Evolutionary conservation across 2,888 invertebrate species (phyloP), one percentile per base, ranked within the genome.

Genomic region (Tetheella fluctuosa): DNA sequence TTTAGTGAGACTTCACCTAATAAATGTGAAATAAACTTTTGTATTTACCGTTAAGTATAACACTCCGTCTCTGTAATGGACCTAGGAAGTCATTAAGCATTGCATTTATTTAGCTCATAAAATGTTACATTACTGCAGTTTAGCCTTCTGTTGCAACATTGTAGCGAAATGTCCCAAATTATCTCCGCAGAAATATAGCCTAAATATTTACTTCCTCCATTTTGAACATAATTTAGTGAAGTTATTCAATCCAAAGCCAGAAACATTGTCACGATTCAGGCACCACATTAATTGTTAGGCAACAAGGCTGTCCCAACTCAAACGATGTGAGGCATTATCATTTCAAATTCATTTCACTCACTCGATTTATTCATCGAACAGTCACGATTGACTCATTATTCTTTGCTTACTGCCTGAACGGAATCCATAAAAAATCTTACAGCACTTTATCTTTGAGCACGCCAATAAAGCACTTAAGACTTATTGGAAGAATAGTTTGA

Each of bases 301-400:
- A 63, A 63, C 62, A 63, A 66, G 52, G 53, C 52, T 23, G 23
- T 15, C 20, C 39, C 39, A 25, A 57, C 7, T 57, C 23, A 42
- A 25, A 39, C 39, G 56, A 57, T 57, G 34, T 37, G n/a, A 59
- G 39, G 63, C 48, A 39, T 57, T 59, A 53, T 62, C 28, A 63
- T 64, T 67, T 65, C 63, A 65, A 64, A 64, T 68, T 70, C 67
- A 64, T 61, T 55, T 63, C 63, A 62, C 64, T 48, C 48, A 48
- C 17, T 48, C 48, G 48, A 48, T 48, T 48, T 48, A 48, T 63
- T 69, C 60, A 74, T 60, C 60, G 60, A 63, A 64, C 64, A 73
- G 70, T 72, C 74, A 77, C 75, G 78, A 79, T 77, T 67, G 59
- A 71, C 64, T 70, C 66, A 78, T 80, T 76, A 75, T 68, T 68